phyloP scores from a whole-genome alignment of 2,797 vertebrate species.

The Heliangelus exortis region DNA sequence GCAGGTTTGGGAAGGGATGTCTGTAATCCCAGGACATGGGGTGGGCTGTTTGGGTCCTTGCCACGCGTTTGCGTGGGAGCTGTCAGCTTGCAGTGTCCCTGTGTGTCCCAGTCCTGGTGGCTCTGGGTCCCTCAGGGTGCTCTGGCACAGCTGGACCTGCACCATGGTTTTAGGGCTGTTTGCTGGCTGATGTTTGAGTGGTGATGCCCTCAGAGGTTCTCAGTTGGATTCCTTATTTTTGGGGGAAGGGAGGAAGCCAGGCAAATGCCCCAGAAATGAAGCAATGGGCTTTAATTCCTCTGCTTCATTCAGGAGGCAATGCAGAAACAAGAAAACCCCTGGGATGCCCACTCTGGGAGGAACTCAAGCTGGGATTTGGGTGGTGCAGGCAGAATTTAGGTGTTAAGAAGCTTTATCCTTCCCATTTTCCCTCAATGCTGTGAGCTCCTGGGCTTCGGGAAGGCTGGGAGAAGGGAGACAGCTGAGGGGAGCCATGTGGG shows the following conservation, averaged over 20 bases:
- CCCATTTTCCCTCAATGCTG: rapidly evolving
- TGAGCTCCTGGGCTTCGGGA: neutral
- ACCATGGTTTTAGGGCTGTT: neutral
- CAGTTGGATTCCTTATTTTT: conserved; percentile 23
- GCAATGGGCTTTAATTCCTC: neutral
- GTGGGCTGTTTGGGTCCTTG: neutral
- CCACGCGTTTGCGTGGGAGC: rapidly evolving
- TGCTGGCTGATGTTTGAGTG: neutral
- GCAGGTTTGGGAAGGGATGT: neutral
- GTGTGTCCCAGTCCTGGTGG: rapidly evolving
- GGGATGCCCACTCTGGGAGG: neutral
- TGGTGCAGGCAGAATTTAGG: neutral
- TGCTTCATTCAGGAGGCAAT: neutral
- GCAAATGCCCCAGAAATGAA: neutral
- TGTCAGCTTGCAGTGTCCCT: rapidly evolving
- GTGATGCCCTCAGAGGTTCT: conserved; percentile 32
- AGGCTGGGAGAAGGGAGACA: neutral
- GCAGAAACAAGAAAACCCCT: neutral
- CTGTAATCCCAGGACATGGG: neutral
- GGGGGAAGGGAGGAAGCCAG: neutral
- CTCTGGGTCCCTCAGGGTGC: neutral
- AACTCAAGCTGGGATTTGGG: neutral
- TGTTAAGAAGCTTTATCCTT: neutral
- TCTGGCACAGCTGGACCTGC: neutral
- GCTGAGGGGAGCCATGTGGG: neutral